A percentile compares a stretch with the other conserved stretches of the same genome.
Conservation (phyloP, 92 coral and sea anemone species). For the Palythoa caribaeorum region DNA sequence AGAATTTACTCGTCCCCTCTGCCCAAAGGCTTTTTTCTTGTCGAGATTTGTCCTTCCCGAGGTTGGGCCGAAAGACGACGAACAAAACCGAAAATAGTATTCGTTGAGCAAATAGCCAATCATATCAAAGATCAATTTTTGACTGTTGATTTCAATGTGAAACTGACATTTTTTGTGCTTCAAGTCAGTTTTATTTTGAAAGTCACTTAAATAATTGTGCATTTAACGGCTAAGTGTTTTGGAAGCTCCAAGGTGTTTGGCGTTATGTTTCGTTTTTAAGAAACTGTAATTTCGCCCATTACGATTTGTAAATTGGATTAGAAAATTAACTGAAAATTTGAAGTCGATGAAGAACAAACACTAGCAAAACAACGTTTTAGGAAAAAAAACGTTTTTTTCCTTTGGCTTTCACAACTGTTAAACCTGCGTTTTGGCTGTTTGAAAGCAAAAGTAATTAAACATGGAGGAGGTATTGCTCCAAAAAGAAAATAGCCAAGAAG, state of each 20-base stretch:
- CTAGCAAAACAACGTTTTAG: background rate
- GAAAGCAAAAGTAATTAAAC: background rate
- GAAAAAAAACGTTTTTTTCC: background rate
- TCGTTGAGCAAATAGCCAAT: slow-evolving; percentile 33
- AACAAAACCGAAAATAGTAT: slow-evolving; percentile 7
- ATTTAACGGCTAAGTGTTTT: background rate
- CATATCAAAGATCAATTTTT: background rate
- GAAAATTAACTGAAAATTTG: background rate
- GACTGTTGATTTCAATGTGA: slow-evolving; percentile 27
- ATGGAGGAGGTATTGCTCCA: slow-evolving; percentile 21
- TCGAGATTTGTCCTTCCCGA: background rate
- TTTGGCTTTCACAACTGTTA: background rate
- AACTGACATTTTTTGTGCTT: slow-evolving; percentile 19
- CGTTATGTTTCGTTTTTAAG: no score
- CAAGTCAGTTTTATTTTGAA: background rate
- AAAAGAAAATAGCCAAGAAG: slow-evolving; percentile 12
- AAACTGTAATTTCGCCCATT: no score
- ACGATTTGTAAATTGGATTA: no score
- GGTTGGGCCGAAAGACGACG: slow-evolving; percentile 11
- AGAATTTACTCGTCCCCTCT: background rate
- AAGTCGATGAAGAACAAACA: slow-evolving; percentile 3
- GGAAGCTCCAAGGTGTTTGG: background rate
- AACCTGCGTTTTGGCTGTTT: background rate
- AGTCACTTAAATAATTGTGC: background rate
- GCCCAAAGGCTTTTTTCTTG: background rate